Percentiles rank a stretch among this genome's conserved stretches.
phyloP scores from a whole-genome alignment of 2,888 invertebrate species.

The Caenorhabditis doughertyi region DNA sequence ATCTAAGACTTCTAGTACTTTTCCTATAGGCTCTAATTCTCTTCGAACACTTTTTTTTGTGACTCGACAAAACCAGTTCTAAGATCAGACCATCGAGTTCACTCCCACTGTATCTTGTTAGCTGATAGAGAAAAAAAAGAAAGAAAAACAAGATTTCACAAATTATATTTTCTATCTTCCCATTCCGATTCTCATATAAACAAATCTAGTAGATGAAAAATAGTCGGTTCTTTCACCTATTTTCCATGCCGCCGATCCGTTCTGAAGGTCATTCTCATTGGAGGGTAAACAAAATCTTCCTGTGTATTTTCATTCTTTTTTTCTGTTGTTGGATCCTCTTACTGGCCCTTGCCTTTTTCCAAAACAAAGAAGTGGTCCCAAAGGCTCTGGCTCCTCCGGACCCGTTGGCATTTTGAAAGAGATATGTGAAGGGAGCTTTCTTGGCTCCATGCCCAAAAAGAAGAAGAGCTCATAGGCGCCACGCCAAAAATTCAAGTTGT shows the following conservation, averaged over 20 bases:
- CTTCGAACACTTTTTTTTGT: neutral
- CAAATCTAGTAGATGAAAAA: slow-evolving; percentile 16
- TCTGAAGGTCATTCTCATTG: slow-evolving; percentile 27
- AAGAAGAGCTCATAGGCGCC: neutral
- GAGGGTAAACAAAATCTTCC: slow-evolving; percentile 28
- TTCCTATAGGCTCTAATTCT: slow-evolving; percentile 14
- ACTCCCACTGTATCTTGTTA: neutral
- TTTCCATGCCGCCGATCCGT: slow-evolving; percentile 12
- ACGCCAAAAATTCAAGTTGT: slow-evolving; percentile 14
- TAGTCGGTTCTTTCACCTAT: slow-evolving; percentile 13
- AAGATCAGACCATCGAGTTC: slow-evolving; percentile 11
- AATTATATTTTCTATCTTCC: neutral
- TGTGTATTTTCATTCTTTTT: neutral
- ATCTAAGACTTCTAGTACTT: slow-evolving; percentile 13
- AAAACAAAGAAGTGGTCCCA: slow-evolving; percentile 6
- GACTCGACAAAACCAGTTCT: neutral
- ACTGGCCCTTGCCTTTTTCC: neutral
- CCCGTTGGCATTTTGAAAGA: neutral
- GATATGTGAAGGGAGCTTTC: neutral
- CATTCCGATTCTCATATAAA: neutral
- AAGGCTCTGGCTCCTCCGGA: neutral
- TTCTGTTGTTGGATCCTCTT: neutral
- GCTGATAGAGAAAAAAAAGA: neutral
- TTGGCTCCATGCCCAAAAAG: neutral
- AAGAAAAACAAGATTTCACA: neutral